Percentiles rank a stretch among this genome's conserved stretches.
Conservation (phyloP, 2,113 vertebrate species). For the Rostratula benghalensis region DNA sequence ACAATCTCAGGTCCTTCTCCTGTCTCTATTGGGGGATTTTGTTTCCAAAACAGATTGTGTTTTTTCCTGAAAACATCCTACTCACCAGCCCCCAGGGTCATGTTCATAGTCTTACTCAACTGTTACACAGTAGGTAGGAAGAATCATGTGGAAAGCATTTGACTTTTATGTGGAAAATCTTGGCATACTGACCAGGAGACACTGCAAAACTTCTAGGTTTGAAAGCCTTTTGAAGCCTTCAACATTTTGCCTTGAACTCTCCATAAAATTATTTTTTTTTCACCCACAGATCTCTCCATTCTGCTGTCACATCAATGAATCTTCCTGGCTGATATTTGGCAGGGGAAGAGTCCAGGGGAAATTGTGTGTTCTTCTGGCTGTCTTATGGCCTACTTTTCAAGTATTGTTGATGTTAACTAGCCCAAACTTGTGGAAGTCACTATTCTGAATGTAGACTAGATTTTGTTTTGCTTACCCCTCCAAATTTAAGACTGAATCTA, state of each 20-base stretch:
- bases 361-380: not conserved
- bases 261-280: not conserved
- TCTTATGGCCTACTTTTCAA: not conserved
- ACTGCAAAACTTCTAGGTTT: not conserved
- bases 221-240: not conserved
- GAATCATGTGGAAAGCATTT: not conserved
- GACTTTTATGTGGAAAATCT: not conserved
- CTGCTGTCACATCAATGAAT: not conserved
- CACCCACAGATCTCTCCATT: not conserved
- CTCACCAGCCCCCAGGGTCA: not conserved
- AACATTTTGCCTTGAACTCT: not conserved
- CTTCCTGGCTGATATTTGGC: not conserved
- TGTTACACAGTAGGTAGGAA: not conserved
- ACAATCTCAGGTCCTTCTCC: not conserved
- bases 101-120: not conserved
- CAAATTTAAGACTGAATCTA: not conserved
- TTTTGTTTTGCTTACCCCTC: not conserved
- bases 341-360: not conserved
- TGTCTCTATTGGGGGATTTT: not conserved
- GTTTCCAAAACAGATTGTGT: not conserved
- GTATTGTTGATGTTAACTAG: not conserved
- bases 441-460: not conserved
- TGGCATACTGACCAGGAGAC: not conserved
- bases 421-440: not conserved
- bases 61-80: not conserved